Evolutionary conservation across 2,797 vertebrate species (phyloP).

Genomic region (Champsocephalus esox): DNA sequence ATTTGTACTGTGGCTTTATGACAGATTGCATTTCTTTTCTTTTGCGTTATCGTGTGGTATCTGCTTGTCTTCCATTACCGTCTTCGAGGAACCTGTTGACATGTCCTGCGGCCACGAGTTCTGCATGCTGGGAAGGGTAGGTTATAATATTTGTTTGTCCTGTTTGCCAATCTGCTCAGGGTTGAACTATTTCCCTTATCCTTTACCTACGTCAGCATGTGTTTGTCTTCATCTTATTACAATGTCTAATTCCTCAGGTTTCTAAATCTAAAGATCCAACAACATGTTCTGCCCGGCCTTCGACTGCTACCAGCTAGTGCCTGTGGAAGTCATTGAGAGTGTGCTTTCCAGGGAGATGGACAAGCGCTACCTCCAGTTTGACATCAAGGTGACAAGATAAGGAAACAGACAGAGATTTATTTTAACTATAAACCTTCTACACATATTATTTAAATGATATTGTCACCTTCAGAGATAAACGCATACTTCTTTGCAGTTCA

Average conservation of each 20-base stretch:
- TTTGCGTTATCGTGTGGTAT: conserved; percentile 91
- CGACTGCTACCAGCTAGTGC: conserved; percentile 98
- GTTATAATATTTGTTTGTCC: conserved; percentile 54
- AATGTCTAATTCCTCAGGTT: conserved; percentile 84
- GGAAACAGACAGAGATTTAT: background rate
- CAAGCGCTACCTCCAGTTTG: conserved; percentile 97
- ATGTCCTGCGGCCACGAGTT: conserved; percentile 98
- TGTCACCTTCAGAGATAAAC: background rate
- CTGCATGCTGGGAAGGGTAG: conserved; percentile 98
- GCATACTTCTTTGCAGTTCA: background rate
- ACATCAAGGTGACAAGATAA: conserved; percentile 91
- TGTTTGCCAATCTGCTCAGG: background rate
- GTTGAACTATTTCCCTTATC: background rate
- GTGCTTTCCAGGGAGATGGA: conserved; percentile 99
- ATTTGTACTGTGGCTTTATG: background rate
- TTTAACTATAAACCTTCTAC: background rate
- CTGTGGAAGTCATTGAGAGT: conserved; percentile 98
- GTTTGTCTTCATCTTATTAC: background rate
- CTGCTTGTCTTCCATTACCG: conserved; percentile 96
- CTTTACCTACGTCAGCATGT: background rate
- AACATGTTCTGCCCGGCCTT: conserved; percentile 99
- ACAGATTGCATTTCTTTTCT: conserved; percentile 14
- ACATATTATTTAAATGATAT: background rate
- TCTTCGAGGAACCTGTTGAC: conserved; percentile 97
- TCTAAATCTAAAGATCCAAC: conserved; percentile 99